phyloP scores from a whole-genome alignment of 2,888 invertebrate genomes.

The Congeria kusceri region DNA sequence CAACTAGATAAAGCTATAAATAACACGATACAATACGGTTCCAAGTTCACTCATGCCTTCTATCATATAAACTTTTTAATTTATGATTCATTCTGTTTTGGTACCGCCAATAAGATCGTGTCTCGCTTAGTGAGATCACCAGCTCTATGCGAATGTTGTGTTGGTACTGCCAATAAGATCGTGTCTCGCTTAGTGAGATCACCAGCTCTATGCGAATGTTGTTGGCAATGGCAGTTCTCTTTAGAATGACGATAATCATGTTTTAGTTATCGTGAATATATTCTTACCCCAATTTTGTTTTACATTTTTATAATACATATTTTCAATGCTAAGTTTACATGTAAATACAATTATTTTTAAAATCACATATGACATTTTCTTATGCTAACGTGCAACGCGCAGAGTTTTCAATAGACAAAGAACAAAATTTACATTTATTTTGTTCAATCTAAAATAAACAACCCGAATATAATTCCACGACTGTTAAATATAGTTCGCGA shows the following conservation, averaged over 20 bases:
- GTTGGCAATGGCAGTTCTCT: neutral
- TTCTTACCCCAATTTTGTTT: neutral
- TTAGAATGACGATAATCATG: neutral
- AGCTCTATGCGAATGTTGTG: neutral
- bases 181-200: too few relatives aligned
- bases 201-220: neutral
- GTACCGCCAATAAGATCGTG: too few relatives aligned
- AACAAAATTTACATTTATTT: too few relatives aligned
- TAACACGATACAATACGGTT: neutral
- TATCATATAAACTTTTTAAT: neutral
- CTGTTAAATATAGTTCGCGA: too few relatives aligned
- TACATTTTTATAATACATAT: neutral
- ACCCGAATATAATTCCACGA: too few relatives aligned
- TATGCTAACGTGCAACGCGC: too few relatives aligned
- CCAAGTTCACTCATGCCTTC: neutral
- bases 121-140: too few relatives aligned
- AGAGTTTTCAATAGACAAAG: too few relatives aligned
- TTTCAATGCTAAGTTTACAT: neutral
- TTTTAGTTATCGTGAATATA: neutral
- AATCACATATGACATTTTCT: too few relatives aligned
- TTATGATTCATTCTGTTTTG: neutral
- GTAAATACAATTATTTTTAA: too few relatives aligned
- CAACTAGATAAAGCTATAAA: neutral
- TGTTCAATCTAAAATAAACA: too few relatives aligned
- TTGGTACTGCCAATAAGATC: too few relatives aligned